Evolutionary conservation across 2,113 vertebrate species (phyloP).

Genomic region (Gymnobelideus leadbeateri): DNA sequence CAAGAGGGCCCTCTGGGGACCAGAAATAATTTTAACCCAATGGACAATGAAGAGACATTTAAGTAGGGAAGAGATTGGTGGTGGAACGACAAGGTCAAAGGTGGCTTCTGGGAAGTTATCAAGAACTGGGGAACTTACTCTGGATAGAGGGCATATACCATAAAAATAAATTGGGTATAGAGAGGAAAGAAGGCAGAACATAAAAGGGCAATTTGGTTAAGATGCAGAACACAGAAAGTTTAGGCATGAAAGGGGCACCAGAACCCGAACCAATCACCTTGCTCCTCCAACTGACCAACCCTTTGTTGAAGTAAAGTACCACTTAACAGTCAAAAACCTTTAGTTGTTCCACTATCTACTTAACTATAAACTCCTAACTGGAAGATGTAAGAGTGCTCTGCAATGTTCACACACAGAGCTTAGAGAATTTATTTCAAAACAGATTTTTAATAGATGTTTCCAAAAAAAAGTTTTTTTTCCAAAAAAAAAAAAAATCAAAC

Average conservation of each 20-base stretch:
- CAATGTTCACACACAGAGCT: background rate
- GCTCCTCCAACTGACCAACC: background rate
- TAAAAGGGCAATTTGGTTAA: background rate
- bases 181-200: background rate
- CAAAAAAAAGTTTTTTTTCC: background rate
- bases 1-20: too few relatives aligned
- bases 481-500: background rate
- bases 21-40: background rate
- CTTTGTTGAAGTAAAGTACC: background rate
- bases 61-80: background rate
- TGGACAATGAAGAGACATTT: background rate
- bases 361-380: background rate
- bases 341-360: background rate
- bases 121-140: background rate
- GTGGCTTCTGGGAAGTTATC: too few relatives aligned
- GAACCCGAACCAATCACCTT: background rate
- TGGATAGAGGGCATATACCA: too few relatives aligned
- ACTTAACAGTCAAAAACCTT: background rate
- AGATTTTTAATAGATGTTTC: background rate
- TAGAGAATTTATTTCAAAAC: background rate
- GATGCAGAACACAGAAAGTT: background rate
- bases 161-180: background rate
- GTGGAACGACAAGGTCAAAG: background rate
- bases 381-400: background rate
- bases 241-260: background rate